A percentile compares a stretch with the other conserved stretches of the same genome.
Conservation (phyloP, 2,888 invertebrate genomes). For the Agrotis exclamationis region DNA sequence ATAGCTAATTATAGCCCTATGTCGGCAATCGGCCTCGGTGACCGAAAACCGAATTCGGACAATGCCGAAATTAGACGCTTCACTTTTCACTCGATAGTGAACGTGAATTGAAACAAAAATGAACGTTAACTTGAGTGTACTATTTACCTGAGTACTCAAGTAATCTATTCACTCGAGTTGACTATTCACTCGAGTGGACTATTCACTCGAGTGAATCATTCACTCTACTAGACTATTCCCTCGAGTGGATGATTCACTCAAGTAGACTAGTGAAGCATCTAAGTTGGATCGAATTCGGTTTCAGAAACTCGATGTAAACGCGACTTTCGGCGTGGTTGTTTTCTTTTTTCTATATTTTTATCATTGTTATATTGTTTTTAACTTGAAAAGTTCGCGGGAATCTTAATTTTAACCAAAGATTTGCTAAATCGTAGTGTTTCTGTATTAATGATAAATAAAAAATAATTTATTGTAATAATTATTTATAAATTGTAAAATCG, state of each 20-base stretch:
- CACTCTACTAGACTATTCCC: background rate
- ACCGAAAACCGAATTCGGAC: conserved; percentile 52
- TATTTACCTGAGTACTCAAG: no score
- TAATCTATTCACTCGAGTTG: background rate
- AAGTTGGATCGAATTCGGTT: conserved; percentile 43
- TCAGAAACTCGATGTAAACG: conserved; percentile 62
- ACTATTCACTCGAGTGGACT: background rate
- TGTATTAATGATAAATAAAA: conserved; percentile 75
- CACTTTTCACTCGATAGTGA: background rate
- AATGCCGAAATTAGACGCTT: background rate
- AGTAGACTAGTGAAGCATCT: background rate
- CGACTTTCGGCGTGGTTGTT: conserved; percentile 73
- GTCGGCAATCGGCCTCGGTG: conserved; percentile 45
- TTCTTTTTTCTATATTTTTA: conserved; percentile 74
- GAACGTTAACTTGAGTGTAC: no score
- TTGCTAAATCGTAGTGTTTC: conserved; percentile 75
- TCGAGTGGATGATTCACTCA: background rate
- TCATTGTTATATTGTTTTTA: conserved; percentile 81
- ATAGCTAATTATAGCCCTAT: conserved; percentile 46
- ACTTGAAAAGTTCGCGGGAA: conserved; percentile 71
- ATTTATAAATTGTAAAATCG: conserved; percentile 67
- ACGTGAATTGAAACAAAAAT: no score
- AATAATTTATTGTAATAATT: conserved; percentile 75
- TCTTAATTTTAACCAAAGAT: conserved; percentile 85
- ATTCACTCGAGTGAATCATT: background rate